Conservation (phyloP, 1,140 invertebrate genomes). For the Aphaenogaster floridana region DNA sequence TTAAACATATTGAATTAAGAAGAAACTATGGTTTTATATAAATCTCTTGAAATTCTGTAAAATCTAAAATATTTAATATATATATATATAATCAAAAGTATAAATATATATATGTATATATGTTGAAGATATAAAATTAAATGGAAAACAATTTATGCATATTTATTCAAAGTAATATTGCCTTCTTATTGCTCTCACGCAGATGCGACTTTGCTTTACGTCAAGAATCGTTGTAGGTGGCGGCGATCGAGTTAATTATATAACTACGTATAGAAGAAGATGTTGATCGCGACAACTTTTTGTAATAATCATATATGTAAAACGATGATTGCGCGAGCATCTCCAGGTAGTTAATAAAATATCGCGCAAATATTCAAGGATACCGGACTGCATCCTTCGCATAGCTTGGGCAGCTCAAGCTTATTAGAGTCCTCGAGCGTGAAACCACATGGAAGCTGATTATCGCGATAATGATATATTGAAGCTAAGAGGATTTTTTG, state of each 20-base stretch:
- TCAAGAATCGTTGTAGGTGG: constrained; percentile 25
- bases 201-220: neutral
- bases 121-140: neutral
- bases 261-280: constrained; percentile 36
- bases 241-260: constrained; percentile 44
- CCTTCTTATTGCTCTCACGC: neutral
- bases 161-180: neutral
- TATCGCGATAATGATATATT: constrained; percentile 7
- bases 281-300: constrained; percentile 39
- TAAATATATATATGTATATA: neutral
- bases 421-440: constrained; percentile 34
- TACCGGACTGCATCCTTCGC: neutral
- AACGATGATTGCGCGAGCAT: constrained; percentile 25
- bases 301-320: constrained; percentile 32
- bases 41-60: neutral
- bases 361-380: constrained; percentile 44
- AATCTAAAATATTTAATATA: neutral
- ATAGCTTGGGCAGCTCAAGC: neutral
- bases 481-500: neutral
- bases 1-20: neutral
- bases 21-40: neutral
- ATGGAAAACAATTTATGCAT: neutral
- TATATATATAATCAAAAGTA: neutral
- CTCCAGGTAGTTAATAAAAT: constrained; percentile 50
- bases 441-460: neutral